Conservation (phyloP, 2,888 invertebrate species). For the Agrotis exclamationis region DNA sequence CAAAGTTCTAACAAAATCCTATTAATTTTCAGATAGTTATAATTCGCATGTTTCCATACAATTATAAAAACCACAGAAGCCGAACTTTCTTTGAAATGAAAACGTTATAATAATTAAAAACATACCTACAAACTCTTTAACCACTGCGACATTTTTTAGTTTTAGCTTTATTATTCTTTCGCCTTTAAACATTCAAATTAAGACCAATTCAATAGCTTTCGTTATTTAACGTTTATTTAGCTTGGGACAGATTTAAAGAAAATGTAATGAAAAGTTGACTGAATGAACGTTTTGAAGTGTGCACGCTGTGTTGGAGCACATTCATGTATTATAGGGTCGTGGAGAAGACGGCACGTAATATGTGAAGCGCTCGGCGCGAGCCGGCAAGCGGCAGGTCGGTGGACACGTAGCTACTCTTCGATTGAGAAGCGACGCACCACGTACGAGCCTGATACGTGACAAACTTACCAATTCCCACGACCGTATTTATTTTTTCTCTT, state of each 20-base stretch:
- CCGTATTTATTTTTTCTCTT: conserved; percentile 75
- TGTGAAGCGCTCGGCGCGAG: conserved; percentile 34
- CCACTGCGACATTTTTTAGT: conserved; percentile 49
- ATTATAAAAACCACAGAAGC: conserved; percentile 55
- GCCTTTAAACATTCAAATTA: conserved; percentile 33
- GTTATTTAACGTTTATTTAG: conserved; percentile 29
- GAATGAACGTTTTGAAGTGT: conserved; percentile 53
- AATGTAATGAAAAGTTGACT: conserved; percentile 25
- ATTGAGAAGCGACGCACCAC: conserved; percentile 75
- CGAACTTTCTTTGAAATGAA: conserved; percentile 62
- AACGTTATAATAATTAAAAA: conserved; percentile 62
- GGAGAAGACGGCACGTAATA: conserved; percentile 39
- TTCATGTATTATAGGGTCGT: conserved; percentile 26
- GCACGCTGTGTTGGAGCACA: conserved; percentile 25
- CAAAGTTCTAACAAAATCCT: conserved; percentile 44
- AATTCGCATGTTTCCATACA: conserved; percentile 61
- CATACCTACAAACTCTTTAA: conserved; percentile 49
- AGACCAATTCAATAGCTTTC: conserved; percentile 33
- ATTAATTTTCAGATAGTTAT: conserved; percentile 55
- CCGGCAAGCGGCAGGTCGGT: conserved; percentile 41
- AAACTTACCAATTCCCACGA: conserved; percentile 73
- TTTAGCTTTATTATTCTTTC: conserved; percentile 34
- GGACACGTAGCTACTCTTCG: conserved; percentile 69
- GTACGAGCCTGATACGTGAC: conserved; percentile 76
- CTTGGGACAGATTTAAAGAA: conserved; percentile 13